These are phyloP conservation scores for Synodontis membranacea DNA, from an alignment of 2,113 vertebrate genomes.

Conservation along the genomic window DNA sequence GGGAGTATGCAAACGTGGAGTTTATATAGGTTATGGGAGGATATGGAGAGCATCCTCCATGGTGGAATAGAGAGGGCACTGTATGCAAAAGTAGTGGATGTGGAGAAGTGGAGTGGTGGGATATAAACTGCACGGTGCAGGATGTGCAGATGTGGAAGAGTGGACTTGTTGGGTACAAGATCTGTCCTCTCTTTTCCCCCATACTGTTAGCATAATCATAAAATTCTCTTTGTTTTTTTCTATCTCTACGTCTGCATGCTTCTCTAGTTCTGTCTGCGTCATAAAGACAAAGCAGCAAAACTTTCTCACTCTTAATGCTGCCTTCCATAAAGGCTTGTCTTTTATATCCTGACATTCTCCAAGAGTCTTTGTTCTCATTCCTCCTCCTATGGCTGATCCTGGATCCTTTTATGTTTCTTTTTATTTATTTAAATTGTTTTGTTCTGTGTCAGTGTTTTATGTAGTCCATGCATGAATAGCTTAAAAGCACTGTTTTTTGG, in stretches of 20 bases:
- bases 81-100: not conserved
- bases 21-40: not conserved
- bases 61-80: not conserved
- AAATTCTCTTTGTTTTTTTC: not conserved
- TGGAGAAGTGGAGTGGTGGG: not conserved
- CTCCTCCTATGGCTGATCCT: not conserved
- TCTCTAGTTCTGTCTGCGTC: not conserved
- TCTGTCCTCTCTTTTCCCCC: not conserved
- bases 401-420: not conserved
- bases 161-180: not conserved
- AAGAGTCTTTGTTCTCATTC: not conserved
- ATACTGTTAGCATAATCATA: not conserved
- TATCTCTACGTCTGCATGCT: not conserved
- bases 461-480: constrained; percentile 17
- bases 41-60: not conserved
- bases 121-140: not conserved
- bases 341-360: constrained; percentile 18
- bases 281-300: not conserved
- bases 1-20: not conserved
- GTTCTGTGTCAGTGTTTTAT: constrained; percentile 18
- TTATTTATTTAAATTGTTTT: constrained; percentile 21
- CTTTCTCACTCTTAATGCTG: not conserved
- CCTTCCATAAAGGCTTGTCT: not conserved
- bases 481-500: constrained; percentile 10
- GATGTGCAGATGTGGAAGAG: not conserved